Evolutionary conservation across 2,113 vertebrate species (phyloP).

Genomic region (Tupaia tana): DNA sequence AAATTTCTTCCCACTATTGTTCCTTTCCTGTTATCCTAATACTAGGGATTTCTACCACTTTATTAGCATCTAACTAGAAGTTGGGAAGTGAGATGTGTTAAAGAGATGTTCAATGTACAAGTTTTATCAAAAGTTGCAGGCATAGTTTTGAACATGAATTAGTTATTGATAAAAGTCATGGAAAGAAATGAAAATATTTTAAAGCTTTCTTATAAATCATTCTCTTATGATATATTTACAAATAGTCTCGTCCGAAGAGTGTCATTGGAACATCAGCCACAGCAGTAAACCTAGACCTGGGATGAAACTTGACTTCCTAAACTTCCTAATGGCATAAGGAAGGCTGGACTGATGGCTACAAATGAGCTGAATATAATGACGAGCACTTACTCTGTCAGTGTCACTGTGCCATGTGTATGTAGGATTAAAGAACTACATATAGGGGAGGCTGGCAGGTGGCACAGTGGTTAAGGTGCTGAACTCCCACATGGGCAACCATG

Average conservation of each 20-base stretch:
- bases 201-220: background rate
- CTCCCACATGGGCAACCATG: too few species aligned
- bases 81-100: background rate
- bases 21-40: background rate
- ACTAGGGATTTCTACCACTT: background rate
- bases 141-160: background rate
- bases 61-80: background rate
- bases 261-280: background rate
- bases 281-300: background rate
- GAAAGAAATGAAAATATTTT: background rate
- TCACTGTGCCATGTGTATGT: background rate
- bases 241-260: background rate
- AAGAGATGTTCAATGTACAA: background rate
- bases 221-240: background rate
- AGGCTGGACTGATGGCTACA: background rate
- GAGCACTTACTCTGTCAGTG: background rate
- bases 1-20: background rate
- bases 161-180: background rate
- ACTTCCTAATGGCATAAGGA: background rate
- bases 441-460: background rate
- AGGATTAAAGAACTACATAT: background rate
- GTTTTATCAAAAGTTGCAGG: background rate
- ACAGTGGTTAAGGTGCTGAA: too few species aligned
- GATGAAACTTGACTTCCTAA: background rate
- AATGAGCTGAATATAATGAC: background rate